A percentile compares a stretch with the other conserved stretches of the same genome.
phyloP scores from a whole-genome alignment of 2,888 invertebrate genomes.

The Megastigmus dorsalis region DNA sequence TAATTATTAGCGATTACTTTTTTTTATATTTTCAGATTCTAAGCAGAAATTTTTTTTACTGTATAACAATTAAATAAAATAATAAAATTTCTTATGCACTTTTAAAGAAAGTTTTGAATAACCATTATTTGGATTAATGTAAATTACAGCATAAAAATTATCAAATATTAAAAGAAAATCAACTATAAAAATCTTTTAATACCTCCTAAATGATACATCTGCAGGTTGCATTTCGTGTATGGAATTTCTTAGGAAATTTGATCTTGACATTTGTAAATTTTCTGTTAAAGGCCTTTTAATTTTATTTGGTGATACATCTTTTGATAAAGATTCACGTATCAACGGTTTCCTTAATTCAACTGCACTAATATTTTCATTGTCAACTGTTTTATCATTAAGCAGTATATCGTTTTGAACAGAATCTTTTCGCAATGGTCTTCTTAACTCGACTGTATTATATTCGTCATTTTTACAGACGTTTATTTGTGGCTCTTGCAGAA shows the following conservation, averaged over 20 bases:
- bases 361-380: not conserved
- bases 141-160: constrained; percentile 33
- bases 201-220: constrained; percentile 44
- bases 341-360: constrained; percentile 30
- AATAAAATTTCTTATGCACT: too few relatives aligned
- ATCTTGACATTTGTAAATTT: constrained; percentile 48
- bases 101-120: too few relatives aligned
- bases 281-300: constrained; percentile 48
- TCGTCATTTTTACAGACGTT: constrained; percentile 18
- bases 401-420: constrained; percentile 5
- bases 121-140: not conserved
- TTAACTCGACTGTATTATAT: constrained; percentile 63
- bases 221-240: constrained; percentile 46
- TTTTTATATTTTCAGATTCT: not conserved
- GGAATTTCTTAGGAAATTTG: constrained; percentile 52
- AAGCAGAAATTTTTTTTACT: not conserved
- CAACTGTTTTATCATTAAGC: not conserved
- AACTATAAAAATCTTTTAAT: constrained; percentile 39
- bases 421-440: constrained; percentile 64
- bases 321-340: not conserved
- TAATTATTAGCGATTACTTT: not conserved
- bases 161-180: constrained; percentile 46
- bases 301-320: constrained; percentile 15
- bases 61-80: not conserved
- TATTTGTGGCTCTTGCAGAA: constrained; percentile 25